A percentile compares a stretch with the other conserved stretches of the same genome.
Evolutionary conservation across 2,113 vertebrate genomes (phyloP).

Genomic region (Heliornis fulica): DNA sequence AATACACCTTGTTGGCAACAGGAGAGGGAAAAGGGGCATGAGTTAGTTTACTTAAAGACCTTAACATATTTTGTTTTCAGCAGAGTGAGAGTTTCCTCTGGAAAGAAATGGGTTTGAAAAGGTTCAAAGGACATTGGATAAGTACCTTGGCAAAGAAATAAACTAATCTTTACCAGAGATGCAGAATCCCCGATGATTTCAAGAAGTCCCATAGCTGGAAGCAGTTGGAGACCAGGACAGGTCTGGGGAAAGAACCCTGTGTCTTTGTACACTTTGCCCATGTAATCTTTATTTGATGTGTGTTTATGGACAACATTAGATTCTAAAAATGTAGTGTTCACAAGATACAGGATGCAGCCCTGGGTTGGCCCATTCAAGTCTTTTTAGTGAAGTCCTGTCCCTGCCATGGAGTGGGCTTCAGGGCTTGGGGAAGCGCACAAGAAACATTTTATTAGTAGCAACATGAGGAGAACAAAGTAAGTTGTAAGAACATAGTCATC

Average conservation of each 20-base stretch:
- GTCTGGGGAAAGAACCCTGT: neutral
- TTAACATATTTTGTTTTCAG: neutral
- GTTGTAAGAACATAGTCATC: neutral
- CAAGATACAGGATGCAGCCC: neutral
- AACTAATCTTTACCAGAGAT: neutral
- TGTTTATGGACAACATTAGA: neutral
- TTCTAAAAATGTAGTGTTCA: neutral
- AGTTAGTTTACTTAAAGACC: neutral
- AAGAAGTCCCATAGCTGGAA: neutral
- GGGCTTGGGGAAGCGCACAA: neutral
- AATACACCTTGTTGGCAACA: neutral
- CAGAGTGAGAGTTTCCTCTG: neutral
- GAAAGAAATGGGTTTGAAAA: neutral
- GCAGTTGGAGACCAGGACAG: neutral
- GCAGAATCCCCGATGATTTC: neutral
- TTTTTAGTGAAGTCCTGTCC: neutral
- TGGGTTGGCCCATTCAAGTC: neutral
- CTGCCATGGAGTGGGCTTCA: neutral
- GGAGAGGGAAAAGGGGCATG: neutral
- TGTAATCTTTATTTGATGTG: neutral
- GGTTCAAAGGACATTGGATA: neutral
- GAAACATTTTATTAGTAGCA: neutral
- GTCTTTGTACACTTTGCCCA: neutral
- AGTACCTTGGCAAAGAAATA: neutral
- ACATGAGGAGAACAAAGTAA: neutral